Conservation (phyloP, 2,113 vertebrate genomes). For the Scalopus aquaticus region DNA sequence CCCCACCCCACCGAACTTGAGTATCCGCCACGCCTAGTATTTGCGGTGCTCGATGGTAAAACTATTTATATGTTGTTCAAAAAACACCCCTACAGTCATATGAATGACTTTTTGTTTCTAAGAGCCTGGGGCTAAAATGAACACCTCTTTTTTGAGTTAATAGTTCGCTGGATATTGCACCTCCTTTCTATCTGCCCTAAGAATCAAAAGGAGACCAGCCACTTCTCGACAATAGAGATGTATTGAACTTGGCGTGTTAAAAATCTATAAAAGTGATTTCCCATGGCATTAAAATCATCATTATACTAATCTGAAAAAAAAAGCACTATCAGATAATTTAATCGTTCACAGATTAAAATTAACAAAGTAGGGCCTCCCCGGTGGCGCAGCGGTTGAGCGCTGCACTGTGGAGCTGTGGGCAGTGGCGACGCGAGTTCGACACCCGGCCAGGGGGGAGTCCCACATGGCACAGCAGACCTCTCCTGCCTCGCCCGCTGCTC, state of each 20-base stretch:
- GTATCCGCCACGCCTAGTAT: not conserved
- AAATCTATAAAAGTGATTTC: not conserved
- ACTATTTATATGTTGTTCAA: not conserved
- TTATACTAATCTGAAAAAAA: conserved; percentile 37
- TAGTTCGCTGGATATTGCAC: not conserved
- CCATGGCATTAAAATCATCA: not conserved
- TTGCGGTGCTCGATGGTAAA: not conserved
- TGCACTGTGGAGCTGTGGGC: no score
- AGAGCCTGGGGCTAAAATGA: not conserved
- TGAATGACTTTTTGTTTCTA: not conserved
- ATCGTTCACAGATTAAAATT: conserved; percentile 12
- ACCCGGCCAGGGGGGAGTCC: no score
- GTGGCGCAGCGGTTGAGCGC: no score
- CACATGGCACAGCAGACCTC: no score
- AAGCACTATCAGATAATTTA: conserved; percentile 21
- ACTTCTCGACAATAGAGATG: not conserved
- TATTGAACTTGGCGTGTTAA: not conserved
- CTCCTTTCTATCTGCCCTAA: not conserved
- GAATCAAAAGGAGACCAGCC: not conserved
- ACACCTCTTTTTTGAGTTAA: not conserved
- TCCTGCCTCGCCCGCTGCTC: no score
- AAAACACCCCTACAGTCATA: not conserved
- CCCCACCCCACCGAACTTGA: not conserved
- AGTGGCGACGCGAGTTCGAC: no score
- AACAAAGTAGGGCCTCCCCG: no score